Evolutionary conservation across 2,888 invertebrate genomes (phyloP).

Genomic region (Noctua fimbriata): DNA sequence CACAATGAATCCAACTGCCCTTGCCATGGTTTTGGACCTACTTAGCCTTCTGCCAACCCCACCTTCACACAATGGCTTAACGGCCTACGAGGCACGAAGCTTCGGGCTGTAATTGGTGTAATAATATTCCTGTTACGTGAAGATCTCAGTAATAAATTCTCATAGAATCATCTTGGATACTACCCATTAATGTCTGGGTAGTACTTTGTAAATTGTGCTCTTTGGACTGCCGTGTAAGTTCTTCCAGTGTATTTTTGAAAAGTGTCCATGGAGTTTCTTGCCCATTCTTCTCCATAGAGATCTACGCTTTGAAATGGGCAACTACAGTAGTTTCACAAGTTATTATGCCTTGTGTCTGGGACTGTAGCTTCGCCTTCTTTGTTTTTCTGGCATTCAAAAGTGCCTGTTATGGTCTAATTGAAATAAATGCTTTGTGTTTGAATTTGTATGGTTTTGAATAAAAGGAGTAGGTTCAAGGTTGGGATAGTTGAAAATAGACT

Average conservation of each 20-base stretch:
- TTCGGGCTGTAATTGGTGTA: constrained; percentile 61
- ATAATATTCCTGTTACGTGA: constrained; percentile 64
- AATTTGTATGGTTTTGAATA: no score
- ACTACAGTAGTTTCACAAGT: no score
- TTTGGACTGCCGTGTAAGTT: constrained; percentile 37
- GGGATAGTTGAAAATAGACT: no score
- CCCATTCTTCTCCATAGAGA: no score
- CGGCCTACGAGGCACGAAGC: constrained; percentile 51
- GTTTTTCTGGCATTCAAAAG: no score
- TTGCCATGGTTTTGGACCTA: not conserved
- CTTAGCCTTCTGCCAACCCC: constrained; percentile 27
- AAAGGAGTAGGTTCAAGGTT: no score
- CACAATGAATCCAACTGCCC: not conserved
- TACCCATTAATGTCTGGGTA: constrained; percentile 43
- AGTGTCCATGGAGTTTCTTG: no score
- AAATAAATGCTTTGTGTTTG: no score
- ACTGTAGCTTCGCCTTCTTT: no score
- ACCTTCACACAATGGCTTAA: constrained; percentile 23
- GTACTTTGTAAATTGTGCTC: constrained; percentile 33
- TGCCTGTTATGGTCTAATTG: no score
- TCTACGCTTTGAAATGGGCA: no score
- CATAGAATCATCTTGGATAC: constrained; percentile 64
- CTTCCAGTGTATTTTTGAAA: not conserved
- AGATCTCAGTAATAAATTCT: constrained; percentile 66
- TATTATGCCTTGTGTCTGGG: no score